Base-by-base conservation (phyloP, 2,888 invertebrate species). In the Papilio protenor region DNA sequence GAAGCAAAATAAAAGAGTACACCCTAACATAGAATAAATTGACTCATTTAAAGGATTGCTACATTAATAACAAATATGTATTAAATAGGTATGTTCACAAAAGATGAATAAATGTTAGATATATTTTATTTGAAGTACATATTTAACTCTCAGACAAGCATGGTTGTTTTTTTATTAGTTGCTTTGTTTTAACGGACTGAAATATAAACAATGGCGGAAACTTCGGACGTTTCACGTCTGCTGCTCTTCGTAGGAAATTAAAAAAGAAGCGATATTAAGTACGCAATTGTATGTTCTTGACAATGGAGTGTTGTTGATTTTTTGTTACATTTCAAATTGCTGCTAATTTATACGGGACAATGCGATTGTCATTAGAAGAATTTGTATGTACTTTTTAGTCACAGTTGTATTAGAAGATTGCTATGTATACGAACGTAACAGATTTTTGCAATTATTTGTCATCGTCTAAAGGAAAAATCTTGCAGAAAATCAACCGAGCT, bases 241-340 rank as follows among this genome's bases (percentile, higher is more conserved):
- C 72, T 8, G 55, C 27, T 55, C 27, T 77, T 66, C 45, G 73
- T 47, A 55, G 73, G 64, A 73, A 52, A 71, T 71, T 27, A 18
- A 59, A 76, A 64, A 40, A 55, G 14, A 64, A 73, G 18, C 73
- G 57, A 77, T 69, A 77, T 74, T 77, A 77, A 77, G 47, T 59
- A 71, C 74, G 61, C 77, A 77, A 77, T 77, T 74, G 74, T 74
- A 33, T 33, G 59, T 27, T 69, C 69, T 61, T 61, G 40, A 77
- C 77, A 75, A 75, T 77, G 61, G 74, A 49, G 12, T 21, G 57
- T 73, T 49, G 47, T 47, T 27, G 1, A 16, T 21, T 74, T 75
- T 69, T 73, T 73, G 23, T 23, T 10, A 69, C 27, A 70, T 69
- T 74, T 74, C 11, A 69, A 74, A 74, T 74, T 27, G 74, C 70